Evolutionary conservation across 2,888 invertebrate species (phyloP), one percentile per base, ranked within the genome.

Genomic region (Eucera pruinosa): DNA sequence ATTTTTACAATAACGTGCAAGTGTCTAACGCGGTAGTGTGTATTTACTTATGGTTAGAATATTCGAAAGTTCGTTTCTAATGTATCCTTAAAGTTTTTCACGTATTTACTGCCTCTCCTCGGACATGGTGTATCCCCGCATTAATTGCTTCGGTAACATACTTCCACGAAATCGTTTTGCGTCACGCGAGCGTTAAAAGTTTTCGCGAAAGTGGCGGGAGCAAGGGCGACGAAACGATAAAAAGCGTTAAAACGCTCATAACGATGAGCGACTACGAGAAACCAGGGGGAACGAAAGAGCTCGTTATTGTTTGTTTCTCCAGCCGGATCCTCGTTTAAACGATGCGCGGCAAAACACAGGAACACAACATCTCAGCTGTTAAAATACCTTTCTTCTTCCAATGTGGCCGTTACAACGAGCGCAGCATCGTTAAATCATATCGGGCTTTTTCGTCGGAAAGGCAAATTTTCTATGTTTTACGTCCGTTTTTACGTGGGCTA

Each of bases 291-390:
- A 48, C n/a, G 48, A 55, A 41, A 25, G 27, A 27, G 47, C 15
- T 54, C 55, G 55, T 70, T 73, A 73, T 73, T 73, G 61, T 70
- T 73, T 73, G 70, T 62, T 70, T 62, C 48, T 36, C 25, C 71
- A 20, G 71, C 39, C 70, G 36, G 61, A 50, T 73, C 55, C 54
- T 13, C 54, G 70, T 57, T 73, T 60, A 61, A 70, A 73, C 70
- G 72, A 72, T 57, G 64, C 62, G 39, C 41, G 43, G 57, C 71
- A 71, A 70, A 74, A 74, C 73, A 64, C 43, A 57, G 30, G 27
- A 45, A 45, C 30, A 39, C 74, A 52, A 25, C 25, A 52, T 71
- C 52, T 70, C 70, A 62, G 73, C 62, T 62, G 75, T 75, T 75
- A 65, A 72, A 75, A 75, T 72, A 52, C 58, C 20, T 65, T 58